These are phyloP conservation scores for Ormyrus rosae DNA, from an alignment of 2,888 invertebrate species.

Conservation along the genomic window DNA sequence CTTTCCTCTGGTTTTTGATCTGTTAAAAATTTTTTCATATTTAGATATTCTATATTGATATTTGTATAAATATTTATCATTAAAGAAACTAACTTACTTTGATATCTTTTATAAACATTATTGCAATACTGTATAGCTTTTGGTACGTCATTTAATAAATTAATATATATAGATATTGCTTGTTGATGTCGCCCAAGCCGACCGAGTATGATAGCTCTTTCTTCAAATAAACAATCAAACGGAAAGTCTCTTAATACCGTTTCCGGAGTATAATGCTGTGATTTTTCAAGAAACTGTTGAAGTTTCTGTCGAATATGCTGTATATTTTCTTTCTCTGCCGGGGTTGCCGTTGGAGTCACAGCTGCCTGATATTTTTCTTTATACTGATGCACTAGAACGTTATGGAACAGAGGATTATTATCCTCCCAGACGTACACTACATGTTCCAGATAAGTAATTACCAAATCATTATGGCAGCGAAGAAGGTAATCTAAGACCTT, in stretches of 20 bases:
- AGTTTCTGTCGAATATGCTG: slow-evolving; percentile 81
- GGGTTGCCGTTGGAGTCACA: slow-evolving; percentile 69
- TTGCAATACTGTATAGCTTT: slow-evolving; percentile 92
- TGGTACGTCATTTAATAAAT: slow-evolving; percentile 88
- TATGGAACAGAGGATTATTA: slow-evolving; percentile 89
- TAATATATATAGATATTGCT: slow-evolving; percentile 93
- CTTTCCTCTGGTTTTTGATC: slow-evolving; percentile 64
- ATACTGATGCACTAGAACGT: slow-evolving; percentile 92
- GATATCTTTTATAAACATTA: slow-evolving; percentile 79
- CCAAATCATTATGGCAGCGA: slow-evolving; percentile 86
- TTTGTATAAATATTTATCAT: not conserved
- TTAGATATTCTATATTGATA: not conserved
- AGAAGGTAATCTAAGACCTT: slow-evolving; percentile 92
- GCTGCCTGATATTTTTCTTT: slow-evolving; percentile 81
- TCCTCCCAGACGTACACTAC: slow-evolving; percentile 94
- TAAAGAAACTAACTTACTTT: slow-evolving; percentile 62
- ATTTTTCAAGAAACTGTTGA: slow-evolving; percentile 87
- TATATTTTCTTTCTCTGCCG: slow-evolving; percentile 76
- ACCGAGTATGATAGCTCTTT: slow-evolving; percentile 95
- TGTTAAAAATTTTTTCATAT: slow-evolving; percentile 45
- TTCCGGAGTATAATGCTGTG: slow-evolving; percentile 89
- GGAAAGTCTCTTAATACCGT: slow-evolving; percentile 92
- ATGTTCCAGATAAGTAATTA: slow-evolving; percentile 96
- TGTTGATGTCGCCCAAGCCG: slow-evolving; percentile 94
- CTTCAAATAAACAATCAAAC: slow-evolving; percentile 89